These are phyloP conservation scores for Delia radicum DNA, from an alignment of 1,140 invertebrate genomes.

Conservation along the genomic window DNA sequence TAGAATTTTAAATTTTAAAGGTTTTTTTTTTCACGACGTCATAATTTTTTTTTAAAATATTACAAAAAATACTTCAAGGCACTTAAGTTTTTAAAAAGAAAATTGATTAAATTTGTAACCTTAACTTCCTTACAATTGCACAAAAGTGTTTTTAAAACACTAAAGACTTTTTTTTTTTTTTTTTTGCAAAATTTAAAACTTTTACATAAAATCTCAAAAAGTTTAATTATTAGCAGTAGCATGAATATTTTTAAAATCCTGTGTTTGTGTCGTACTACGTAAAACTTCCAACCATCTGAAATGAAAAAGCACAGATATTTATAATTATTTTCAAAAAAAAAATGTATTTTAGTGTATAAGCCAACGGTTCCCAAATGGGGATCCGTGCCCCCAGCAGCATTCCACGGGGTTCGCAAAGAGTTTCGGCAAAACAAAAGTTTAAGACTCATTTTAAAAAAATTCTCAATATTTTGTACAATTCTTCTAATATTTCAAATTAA, in stretches of 20 bases:
- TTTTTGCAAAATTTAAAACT: neutral
- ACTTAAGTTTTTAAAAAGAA: constrained; percentile 22
- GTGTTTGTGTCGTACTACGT: constrained; percentile 53
- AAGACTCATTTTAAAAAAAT: too few relatives aligned
- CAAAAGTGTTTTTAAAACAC: neutral
- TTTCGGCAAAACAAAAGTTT: too few relatives aligned
- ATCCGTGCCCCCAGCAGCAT: too few relatives aligned
- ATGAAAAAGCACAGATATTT: neutral
- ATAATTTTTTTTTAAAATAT: neutral
- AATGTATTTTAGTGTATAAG: too few relatives aligned
- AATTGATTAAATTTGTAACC: neutral
- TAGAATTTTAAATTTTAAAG: too few relatives aligned
- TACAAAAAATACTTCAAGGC: constrained; percentile 29
- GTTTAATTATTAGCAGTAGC: constrained; percentile 24
- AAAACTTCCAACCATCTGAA: constrained; percentile 50
- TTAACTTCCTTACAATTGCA: neutral
- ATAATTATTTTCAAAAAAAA: too few relatives aligned
- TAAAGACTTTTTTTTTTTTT: neutral
- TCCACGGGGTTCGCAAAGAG: too few relatives aligned
- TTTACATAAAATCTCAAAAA: neutral
- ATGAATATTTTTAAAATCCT: constrained; percentile 54
- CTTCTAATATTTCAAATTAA: too few relatives aligned
- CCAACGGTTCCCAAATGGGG: too few relatives aligned
- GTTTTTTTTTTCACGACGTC: too few relatives aligned
- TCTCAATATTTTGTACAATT: too few relatives aligned